Conservation (phyloP, 2,797 vertebrate species). For the Lepilemur ruficaudatus region DNA sequence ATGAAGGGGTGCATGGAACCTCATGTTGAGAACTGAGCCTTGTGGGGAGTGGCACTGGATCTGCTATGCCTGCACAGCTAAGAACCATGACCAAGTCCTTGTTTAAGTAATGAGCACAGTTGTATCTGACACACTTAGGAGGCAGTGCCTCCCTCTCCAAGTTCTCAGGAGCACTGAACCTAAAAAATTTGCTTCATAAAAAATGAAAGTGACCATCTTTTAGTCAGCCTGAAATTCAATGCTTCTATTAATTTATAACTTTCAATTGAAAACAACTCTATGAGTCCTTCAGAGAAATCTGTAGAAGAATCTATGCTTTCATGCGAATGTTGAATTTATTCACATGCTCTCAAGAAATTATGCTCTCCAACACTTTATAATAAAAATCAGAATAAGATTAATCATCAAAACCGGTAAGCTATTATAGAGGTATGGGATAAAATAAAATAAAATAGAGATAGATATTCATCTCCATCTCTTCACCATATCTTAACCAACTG, state of each 20-base stretch:
- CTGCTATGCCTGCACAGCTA: neutral
- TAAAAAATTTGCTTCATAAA: neutral
- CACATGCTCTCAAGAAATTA: neutral
- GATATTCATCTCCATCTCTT: neutral
- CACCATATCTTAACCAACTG: neutral
- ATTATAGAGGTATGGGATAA: neutral
- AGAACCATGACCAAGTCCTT: neutral
- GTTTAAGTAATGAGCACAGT: neutral
- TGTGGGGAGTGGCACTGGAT: neutral
- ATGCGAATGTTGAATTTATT: neutral
- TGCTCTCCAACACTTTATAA: neutral
- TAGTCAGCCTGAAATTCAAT: neutral
- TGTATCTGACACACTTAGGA: neutral
- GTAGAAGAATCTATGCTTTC: neutral
- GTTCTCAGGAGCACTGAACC: neutral
- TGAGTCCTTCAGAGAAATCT: neutral
- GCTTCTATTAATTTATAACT: neutral
- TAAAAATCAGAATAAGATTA: neutral
- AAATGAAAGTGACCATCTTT: neutral
- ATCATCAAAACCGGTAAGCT: neutral
- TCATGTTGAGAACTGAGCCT: neutral
- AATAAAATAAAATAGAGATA: neutral
- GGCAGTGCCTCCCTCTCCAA: neutral
- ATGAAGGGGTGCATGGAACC: neutral
- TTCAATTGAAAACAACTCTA: neutral